A percentile compares a stretch with the other conserved stretches of the same genome.
Conservation (phyloP, 2,113 vertebrate genomes). For the Tychaedon coryphoeus region DNA sequence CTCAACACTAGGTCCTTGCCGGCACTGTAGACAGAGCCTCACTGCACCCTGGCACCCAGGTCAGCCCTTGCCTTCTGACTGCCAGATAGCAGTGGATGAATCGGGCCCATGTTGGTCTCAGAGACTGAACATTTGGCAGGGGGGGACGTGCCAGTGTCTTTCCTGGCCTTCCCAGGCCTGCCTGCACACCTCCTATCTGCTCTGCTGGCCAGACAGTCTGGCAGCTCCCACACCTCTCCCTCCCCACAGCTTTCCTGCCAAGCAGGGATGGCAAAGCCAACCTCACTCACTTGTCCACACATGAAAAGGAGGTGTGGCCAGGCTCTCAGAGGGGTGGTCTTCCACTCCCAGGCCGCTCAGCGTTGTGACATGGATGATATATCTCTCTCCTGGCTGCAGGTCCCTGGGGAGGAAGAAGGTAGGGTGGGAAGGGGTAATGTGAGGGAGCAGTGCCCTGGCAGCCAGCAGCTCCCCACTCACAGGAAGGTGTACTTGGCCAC, state of each 20-base stretch:
- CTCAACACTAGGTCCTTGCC: neutral
- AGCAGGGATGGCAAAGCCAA: accelerated
- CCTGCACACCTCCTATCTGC: neutral
- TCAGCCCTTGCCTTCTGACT: neutral
- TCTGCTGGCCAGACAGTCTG: neutral
- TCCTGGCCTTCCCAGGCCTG: neutral
- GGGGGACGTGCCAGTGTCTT: neutral
- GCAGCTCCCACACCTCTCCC: neutral
- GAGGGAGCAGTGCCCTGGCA: neutral
- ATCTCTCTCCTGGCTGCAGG: constrained; percentile 86
- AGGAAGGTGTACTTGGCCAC: constrained; percentile 84
- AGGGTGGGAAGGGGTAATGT: neutral
- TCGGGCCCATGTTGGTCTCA: accelerated
- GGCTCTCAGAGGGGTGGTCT: constrained; percentile 85
- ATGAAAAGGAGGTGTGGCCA: constrained; percentile 78
- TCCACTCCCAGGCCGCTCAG: constrained; percentile 83
- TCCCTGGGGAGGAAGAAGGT: constrained; percentile 69
- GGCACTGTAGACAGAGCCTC: neutral
- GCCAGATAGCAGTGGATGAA: neutral
- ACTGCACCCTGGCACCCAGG: neutral
- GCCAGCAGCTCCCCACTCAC: constrained; percentile 65
- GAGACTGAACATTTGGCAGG: neutral
- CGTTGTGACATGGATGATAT: constrained; percentile 80
- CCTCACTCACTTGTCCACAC: constrained; percentile 90
- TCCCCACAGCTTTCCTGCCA: neutral